phyloP scores from a whole-genome alignment of 2,888 invertebrate genomes.

The Cheilosia grossa region DNA sequence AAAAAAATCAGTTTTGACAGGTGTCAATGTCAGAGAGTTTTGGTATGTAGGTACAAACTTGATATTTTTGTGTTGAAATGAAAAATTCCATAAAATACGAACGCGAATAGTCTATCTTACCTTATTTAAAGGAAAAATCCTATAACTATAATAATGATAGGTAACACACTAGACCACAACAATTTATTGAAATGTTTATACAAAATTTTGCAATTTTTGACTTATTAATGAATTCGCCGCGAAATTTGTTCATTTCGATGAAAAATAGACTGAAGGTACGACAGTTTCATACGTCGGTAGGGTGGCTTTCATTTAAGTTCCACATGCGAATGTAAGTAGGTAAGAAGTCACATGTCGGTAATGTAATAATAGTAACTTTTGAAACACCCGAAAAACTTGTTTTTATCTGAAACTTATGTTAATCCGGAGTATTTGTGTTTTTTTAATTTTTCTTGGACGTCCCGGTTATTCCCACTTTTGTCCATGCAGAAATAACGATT shows the following conservation, averaged over 20 bases:
- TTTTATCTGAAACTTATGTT: no score
- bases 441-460: no score
- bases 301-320: background rate
- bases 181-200: conserved; percentile 29
- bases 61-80: conserved; percentile 5
- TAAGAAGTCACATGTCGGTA: no score
- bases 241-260: background rate
- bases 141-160: background rate
- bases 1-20: conserved; percentile 26
- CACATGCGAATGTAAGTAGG: background rate
- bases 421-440: no score
- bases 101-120: conserved; percentile 5
- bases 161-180: background rate
- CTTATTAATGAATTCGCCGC: conserved; percentile 37
- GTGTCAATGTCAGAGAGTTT: conserved; percentile 23
- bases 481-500: no score
- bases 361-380: no score
- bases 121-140: background rate
- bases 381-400: no score
- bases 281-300: conserved; percentile 3
- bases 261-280: background rate
- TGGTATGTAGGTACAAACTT: background rate
- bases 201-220: conserved; percentile 15
- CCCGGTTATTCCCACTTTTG: no score
- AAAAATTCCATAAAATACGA: background rate